Conservation (phyloP, 1,140 invertebrate genomes). For the Ceratina japonica region DNA sequence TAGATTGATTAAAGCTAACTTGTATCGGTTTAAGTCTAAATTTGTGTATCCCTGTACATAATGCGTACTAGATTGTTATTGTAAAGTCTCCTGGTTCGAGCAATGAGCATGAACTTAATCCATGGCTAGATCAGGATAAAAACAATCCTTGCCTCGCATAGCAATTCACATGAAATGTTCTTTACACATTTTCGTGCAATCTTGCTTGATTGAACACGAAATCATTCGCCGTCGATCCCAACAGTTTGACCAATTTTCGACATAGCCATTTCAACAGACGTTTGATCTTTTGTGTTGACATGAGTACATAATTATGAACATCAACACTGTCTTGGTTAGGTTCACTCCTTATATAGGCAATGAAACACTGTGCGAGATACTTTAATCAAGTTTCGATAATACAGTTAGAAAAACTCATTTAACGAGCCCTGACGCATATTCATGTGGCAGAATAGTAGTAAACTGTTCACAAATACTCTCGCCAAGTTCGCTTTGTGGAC, state of each 20-base stretch:
- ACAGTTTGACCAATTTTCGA: constrained; percentile 16
- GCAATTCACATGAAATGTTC: constrained; percentile 48
- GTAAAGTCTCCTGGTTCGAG: constrained; percentile 46
- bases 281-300: constrained; percentile 49
- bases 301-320: constrained; percentile 45
- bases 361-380: constrained; percentile 38
- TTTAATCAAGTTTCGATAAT: constrained; percentile 32
- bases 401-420: constrained; percentile 19
- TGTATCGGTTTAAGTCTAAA: constrained; percentile 15
- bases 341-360: constrained; percentile 55
- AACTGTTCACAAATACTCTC: constrained; percentile 34
- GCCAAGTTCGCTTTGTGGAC: constrained; percentile 28
- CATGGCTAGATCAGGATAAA: constrained; percentile 62
- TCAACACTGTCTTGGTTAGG: constrained; percentile 60
- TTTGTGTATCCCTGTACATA: constrained; percentile 13
- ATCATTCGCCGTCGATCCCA: constrained; percentile 4
- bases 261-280: constrained; percentile 50
- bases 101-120: constrained; percentile 63
- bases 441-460: not conserved
- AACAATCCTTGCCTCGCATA: constrained; percentile 64
- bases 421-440: constrained; percentile 36
- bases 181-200: constrained; percentile 46
- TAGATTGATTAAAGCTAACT: constrained; percentile 42
- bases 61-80: constrained; percentile 9
- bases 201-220: constrained; percentile 20